Evolutionary conservation across 1,140 invertebrate genomes (phyloP).

Genomic region (Olivierus martensii): DNA sequence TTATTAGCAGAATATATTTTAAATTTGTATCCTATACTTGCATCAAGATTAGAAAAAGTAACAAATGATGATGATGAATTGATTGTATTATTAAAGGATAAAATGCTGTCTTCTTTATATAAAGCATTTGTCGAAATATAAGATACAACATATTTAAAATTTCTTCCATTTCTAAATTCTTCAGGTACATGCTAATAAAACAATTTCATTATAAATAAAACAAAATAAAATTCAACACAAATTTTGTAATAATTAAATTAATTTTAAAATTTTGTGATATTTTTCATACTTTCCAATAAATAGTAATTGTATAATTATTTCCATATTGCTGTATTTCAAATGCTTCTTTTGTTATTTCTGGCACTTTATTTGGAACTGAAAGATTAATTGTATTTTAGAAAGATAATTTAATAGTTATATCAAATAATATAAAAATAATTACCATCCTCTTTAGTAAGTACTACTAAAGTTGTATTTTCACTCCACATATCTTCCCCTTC

Average conservation of each 20-base stretch:
- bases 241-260: no score
- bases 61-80: neutral
- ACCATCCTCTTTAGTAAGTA: constrained; percentile 12
- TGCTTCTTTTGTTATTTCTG: constrained; percentile 2
- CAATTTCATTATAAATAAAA: neutral
- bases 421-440: neutral
- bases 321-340: constrained; percentile 5
- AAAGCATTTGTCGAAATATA: neutral
- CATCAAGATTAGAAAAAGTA: constrained; percentile 4
- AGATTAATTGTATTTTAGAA: neutral
- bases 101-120: neutral
- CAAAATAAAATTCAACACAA: no score
- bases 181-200: constrained; percentile 6
- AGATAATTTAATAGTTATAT: neutral
- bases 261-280: no score
- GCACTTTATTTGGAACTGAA: constrained; percentile 7
- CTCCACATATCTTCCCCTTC: constrained; percentile 12
- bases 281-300: constrained; percentile 12
- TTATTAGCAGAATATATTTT: constrained; percentile 12
- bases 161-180: constrained; percentile 7
- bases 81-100: neutral
- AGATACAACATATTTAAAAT: constrained; percentile 6
- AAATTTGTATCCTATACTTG: constrained; percentile 4
- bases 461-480: neutral
- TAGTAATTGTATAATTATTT: constrained; percentile 2